Conservation (phyloP, 2,888 invertebrate species). For the Poecilobothrus nobilitatus region DNA sequence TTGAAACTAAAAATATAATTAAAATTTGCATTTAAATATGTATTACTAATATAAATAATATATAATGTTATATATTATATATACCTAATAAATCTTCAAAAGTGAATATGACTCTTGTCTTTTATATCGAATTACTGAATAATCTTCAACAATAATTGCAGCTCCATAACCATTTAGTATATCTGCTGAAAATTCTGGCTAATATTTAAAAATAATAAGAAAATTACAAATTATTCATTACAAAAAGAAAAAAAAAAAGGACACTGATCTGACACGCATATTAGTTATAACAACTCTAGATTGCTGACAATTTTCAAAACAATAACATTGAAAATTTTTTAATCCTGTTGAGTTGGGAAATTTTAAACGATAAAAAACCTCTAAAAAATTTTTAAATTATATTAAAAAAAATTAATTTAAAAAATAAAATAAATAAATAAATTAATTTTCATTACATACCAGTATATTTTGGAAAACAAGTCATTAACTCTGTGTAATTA, state of each 20-base stretch:
- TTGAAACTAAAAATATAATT: slow-evolving; percentile 50
- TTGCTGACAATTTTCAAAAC: slow-evolving; percentile 37
- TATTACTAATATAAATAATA: not conserved
- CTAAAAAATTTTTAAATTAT: not conserved
- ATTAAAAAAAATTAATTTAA: no score
- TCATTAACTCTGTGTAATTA: slow-evolving; percentile 30
- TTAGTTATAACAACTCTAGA: slow-evolving; percentile 29
- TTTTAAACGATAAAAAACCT: not conserved
- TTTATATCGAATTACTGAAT: slow-evolving; percentile 33
- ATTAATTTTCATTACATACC: slow-evolving; percentile 21
- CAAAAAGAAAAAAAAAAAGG: no score
- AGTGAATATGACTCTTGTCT: slow-evolving; percentile 39
- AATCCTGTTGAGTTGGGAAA: slow-evolving; percentile 7
- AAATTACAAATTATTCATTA: not conserved
- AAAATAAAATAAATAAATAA: no score
- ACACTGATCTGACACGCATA: slow-evolving; percentile 26
- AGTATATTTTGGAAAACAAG: slow-evolving; percentile 32
- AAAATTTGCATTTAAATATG: not conserved
- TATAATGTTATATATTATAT: not conserved
- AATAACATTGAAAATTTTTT: slow-evolving; percentile 28
- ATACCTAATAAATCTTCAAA: slow-evolving; percentile 41
- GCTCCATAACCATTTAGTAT: slow-evolving; percentile 21
- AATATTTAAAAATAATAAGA: not conserved
- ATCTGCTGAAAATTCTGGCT: not conserved
- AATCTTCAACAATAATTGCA: slow-evolving; percentile 27